Evolutionary conservation across 2,888 invertebrate species (phyloP).

Genomic region (Fissipunctia ypsillon): DNA sequence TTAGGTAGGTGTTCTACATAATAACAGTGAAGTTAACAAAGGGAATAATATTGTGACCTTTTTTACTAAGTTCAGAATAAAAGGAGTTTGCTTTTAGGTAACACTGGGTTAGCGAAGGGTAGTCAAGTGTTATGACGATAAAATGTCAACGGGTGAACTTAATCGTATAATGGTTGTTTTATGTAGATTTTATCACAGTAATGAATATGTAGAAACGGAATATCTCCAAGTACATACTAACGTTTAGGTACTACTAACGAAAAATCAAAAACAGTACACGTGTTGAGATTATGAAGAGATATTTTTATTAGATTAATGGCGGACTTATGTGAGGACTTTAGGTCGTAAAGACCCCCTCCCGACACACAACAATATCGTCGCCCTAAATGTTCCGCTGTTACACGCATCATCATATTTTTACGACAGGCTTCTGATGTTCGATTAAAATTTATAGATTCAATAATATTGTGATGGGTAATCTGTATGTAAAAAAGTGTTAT

Average conservation of each 20-base stretch:
- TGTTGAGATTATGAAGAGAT: constrained; percentile 25
- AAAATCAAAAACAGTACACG: constrained; percentile 30
- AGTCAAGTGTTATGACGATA: constrained; percentile 32
- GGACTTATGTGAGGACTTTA: constrained; percentile 39
- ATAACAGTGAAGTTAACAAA: neutral
- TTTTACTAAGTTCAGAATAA: neutral
- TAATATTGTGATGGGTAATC: constrained; percentile 40
- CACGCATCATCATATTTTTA: constrained; percentile 54
- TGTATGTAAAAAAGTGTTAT: constrained; percentile 24
- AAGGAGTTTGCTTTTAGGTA: neutral
- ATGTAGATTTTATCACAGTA: constrained; percentile 50
- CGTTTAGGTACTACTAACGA: neutral
- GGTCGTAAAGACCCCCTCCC: constrained; percentile 32
- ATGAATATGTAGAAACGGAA: constrained; percentile 40
- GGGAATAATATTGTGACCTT: neutral
- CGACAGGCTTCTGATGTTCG: constrained; percentile 31
- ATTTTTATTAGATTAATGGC: constrained; percentile 52
- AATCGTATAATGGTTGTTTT: constrained; percentile 38
- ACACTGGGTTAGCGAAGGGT: neutral
- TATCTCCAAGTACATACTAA: constrained; percentile 1
- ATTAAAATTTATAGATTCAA: constrained; percentile 51
- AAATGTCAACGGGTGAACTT: constrained; percentile 33
- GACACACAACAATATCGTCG: constrained; percentile 50
- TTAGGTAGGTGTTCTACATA: neutral
- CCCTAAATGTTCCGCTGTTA: constrained; percentile 41